Evolutionary conservation across 2,888 invertebrate species (phyloP), one percentile per base, ranked within the genome.

Genomic region (Ennomos fuscantarius): DNA sequence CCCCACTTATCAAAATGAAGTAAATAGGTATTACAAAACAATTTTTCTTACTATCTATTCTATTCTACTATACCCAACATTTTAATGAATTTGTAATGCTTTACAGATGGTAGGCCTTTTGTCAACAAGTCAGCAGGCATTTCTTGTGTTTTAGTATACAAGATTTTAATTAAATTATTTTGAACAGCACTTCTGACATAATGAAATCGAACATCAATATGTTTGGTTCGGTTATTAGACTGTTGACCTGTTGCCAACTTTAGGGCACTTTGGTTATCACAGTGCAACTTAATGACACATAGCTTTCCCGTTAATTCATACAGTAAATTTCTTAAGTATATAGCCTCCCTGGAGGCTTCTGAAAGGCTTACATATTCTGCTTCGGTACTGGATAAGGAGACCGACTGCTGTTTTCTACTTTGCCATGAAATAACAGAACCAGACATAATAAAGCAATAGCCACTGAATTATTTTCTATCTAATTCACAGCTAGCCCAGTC

Each of bases 391-490:
- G 72, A 72, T 8, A 76, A 42, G 8, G 75, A 74, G 40, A 74
- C 71, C 13, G 9, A 72, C 44, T 51, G 62, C n/a, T n/a, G n/a
- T 69, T 51, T 46, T 65, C 55, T 64, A 68, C 70, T 68, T 34
- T 44, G 43, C 35, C 24, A 49, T 33, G 55, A 48, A 50, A 79
- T 65, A 8, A 61, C 70, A 54, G 60, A 54, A 33, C 64, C 66
- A 32, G 66, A 65, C 15, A 74, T 40, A 35, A 56, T 63, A 66
- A 79, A 76, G 45, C 52, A 55, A 60, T 49, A 71, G 0, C 74
- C 75, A 9, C 73, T 69, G 55, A 72, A 75, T 1, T 84, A 88
- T 76, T 79, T 86, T 79, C 86, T 80, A 40, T 60, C 65, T 9
- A 51, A 24, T 24, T 24, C 2, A 12, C 9, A 24, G 42, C 46